These are phyloP conservation scores for Nomada ferruginata DNA, from an alignment of 2,888 invertebrate species.

Conservation along the genomic window DNA sequence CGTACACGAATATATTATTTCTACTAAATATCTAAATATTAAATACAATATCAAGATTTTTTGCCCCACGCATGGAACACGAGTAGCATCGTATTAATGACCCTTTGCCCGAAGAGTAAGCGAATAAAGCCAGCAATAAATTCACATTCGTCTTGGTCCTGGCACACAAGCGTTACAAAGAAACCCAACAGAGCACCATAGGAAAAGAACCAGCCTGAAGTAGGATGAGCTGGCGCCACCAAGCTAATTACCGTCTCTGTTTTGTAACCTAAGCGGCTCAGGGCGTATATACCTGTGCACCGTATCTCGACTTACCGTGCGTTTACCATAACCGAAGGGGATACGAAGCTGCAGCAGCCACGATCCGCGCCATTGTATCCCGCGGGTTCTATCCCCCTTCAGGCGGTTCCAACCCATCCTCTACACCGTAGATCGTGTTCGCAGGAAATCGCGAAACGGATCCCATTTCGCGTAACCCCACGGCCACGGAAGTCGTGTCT, in stretches of 20 bases:
- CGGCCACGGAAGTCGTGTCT: slow-evolving; percentile 67
- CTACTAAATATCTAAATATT: no score
- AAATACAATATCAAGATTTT: no score
- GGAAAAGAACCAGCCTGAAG: slow-evolving; percentile 46
- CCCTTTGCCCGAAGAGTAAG: background rate
- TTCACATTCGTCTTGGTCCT: no score
- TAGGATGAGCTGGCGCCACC: slow-evolving; percentile 70
- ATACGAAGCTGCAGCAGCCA: slow-evolving; percentile 43
- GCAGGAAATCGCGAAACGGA: slow-evolving; percentile 75
- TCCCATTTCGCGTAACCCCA: slow-evolving; percentile 69
- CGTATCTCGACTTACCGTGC: slow-evolving; percentile 76
- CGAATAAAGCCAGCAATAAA: background rate
- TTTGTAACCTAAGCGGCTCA: slow-evolving; percentile 79
- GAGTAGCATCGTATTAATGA: no score
- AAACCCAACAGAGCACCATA: slow-evolving; percentile 32
- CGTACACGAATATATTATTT: no score
- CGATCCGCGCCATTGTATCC: slow-evolving; percentile 66
- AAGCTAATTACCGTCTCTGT: slow-evolving; percentile 78
- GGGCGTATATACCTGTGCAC: slow-evolving; percentile 62
- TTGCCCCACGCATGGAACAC: no score
- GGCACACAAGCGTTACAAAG: slow-evolving; percentile 40
- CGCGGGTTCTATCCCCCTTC: slow-evolving; percentile 38
- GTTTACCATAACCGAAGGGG: slow-evolving; percentile 73
- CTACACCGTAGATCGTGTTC: slow-evolving; percentile 65
- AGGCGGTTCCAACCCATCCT: slow-evolving; percentile 10